Evolutionary conservation across 2,797 vertebrate genomes (phyloP), one percentile per base, ranked within the genome.

Genomic region (Periophthalmus magnuspinnatus): DNA sequence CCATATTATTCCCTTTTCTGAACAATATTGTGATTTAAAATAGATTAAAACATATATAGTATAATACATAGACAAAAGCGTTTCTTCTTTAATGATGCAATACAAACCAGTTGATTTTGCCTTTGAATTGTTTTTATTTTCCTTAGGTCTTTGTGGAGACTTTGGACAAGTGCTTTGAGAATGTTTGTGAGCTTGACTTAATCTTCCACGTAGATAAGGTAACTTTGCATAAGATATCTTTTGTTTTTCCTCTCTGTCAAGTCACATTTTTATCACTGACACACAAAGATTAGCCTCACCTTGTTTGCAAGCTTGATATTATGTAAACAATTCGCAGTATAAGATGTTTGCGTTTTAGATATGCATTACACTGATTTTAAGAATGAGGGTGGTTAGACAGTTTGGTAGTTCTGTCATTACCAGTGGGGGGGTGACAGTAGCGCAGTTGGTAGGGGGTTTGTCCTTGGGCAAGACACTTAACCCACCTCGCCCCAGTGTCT

Each of bases 201-300:
- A 99, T 99, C 93, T 99, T 99, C 93, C 97, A 99, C 54, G 95
- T 99, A 82, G 97, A 99, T 88, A 99, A 99, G 97, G 97, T 99
- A 89, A 56, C 79, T 70, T 24, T 59, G 9, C 5, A 0, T 34
- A 3, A 6, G 59, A 58, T 65, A 7, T 0, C 3, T 57, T 66
- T 24, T 7, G n/a, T 3, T 69, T 2, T 55, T 45, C 33, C 57
- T 33, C 22, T 8, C 65, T 74, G 32, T 74, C 13, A 70, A 24
- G 65, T 56, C 67, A 59, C 60, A 63, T 52, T 28, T 36, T 24
- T 34, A 5, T 45, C 62, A 21, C 34, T 57, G 57, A 69, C 2
- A 57, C 45, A 24, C 4, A 19, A 13, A 16, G 64, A 22, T 67
- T 48, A 7, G 6, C 41, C 17, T 28, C 21, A 14, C 65, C 71